Percentiles rank a stretch among this genome's conserved stretches.
These are phyloP conservation scores for Rhipidura dahli DNA, from an alignment of 2,113 vertebrate genomes.

Conservation along the genomic window DNA sequence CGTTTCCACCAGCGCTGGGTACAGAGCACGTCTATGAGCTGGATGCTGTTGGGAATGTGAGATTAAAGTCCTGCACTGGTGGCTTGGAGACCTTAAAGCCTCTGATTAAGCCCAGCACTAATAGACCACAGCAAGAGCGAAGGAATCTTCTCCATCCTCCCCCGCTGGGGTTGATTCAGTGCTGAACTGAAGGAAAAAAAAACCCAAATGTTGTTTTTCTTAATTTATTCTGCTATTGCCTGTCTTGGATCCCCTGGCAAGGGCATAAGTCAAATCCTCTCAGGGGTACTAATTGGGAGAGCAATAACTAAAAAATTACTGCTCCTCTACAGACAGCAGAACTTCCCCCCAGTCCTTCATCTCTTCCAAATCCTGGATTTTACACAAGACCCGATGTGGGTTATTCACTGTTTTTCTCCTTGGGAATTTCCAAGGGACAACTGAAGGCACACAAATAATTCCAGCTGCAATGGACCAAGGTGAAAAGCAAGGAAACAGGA, in stretches of 20 bases:
- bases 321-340: neutral
- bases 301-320: neutral
- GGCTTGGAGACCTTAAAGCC: neutral
- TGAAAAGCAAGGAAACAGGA: neutral
- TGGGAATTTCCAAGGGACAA: neutral
- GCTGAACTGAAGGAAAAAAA: neutral
- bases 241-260: neutral
- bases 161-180: neutral
- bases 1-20: neutral
- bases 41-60: neutral
- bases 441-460: neutral
- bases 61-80: neutral
- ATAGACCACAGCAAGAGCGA: neutral
- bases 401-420: neutral
- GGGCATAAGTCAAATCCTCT: neutral
- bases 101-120: neutral
- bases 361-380: neutral
- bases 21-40: neutral
- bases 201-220: fast-evolving
- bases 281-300: neutral
- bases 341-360: neutral
- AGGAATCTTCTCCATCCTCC: neutral
- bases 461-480: neutral
- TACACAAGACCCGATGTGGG: fast-evolving
- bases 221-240: neutral